Conservation (phyloP, 2,797 vertebrate genomes). For the Buceros bicornis region DNA sequence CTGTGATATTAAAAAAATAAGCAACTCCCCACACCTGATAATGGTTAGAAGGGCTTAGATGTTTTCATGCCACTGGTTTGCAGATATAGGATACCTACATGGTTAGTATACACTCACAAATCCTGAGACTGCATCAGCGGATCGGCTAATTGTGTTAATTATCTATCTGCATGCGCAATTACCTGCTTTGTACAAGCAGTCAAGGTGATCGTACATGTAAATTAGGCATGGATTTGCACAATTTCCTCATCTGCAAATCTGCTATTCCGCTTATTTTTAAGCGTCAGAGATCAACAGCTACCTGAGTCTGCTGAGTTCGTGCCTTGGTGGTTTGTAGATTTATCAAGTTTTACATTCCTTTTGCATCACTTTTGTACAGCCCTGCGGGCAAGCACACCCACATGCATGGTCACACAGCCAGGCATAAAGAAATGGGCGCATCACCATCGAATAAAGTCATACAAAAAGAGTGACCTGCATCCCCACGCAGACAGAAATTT, state of each 20-base stretch:
- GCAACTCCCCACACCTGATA: background rate
- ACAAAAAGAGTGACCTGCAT: background rate
- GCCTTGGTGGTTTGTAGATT: background rate
- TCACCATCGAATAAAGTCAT: constrained; percentile 38
- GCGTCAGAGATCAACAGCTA: background rate
- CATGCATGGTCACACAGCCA: background rate
- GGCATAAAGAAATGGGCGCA: background rate
- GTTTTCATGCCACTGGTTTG: background rate
- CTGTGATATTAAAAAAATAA: background rate
- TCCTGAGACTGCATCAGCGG: background rate
- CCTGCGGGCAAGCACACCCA: background rate
- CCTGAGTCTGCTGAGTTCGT: background rate
- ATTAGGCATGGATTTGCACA: constrained; percentile 55
- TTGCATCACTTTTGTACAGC: background rate
- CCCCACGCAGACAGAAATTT: background rate
- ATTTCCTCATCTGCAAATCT: constrained; percentile 38
- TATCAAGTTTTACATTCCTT: background rate
- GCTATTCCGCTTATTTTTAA: constrained; percentile 48
- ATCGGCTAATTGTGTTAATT: constrained; percentile 68
- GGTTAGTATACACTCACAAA: background rate
- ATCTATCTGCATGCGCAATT: constrained; percentile 65
- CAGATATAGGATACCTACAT: background rate
- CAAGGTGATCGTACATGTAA: constrained; percentile 55
- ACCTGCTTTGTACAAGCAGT: constrained; percentile 69
- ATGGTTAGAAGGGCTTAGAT: background rate